phyloP scores from a whole-genome alignment of 1,140 invertebrate genomes.

The Zeugodacus cucurbitae region DNA sequence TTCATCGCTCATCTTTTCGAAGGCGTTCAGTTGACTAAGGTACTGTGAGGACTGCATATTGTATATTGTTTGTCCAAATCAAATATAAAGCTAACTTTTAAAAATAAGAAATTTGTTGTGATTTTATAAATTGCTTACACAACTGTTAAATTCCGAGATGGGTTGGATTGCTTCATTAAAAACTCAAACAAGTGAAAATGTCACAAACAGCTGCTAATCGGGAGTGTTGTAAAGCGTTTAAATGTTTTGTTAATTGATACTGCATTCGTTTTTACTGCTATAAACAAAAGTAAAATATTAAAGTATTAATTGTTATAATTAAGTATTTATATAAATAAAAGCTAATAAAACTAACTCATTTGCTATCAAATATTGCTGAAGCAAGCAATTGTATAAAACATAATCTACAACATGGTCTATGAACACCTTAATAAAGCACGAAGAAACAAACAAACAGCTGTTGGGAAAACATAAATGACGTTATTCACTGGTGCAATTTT shows the following conservation, averaged over 20 bases:
- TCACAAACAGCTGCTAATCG: background rate
- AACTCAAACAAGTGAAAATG: background rate
- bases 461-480: background rate
- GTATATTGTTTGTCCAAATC: background rate
- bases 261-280: no score
- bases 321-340: background rate
- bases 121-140: constrained; percentile 33
- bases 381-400: background rate
- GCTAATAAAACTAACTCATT: background rate
- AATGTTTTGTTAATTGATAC: background rate
- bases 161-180: background rate
- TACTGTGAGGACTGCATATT: constrained; percentile 54
- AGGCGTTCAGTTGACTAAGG: constrained; percentile 61
- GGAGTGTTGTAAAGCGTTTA: background rate
- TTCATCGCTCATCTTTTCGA: constrained; percentile 72
- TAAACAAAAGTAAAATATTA: no score
- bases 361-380: background rate
- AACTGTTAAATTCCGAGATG: background rate
- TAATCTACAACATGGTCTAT: background rate
- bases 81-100: background rate
- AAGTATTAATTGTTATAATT: no score
- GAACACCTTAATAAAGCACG: background rate
- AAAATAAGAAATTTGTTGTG: background rate
- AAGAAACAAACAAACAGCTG: background rate
- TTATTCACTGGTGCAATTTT: background rate